Evolutionary conservation across 23 tunicate genomes (phyloP).

Genomic region (Corella eumyota): DNA sequence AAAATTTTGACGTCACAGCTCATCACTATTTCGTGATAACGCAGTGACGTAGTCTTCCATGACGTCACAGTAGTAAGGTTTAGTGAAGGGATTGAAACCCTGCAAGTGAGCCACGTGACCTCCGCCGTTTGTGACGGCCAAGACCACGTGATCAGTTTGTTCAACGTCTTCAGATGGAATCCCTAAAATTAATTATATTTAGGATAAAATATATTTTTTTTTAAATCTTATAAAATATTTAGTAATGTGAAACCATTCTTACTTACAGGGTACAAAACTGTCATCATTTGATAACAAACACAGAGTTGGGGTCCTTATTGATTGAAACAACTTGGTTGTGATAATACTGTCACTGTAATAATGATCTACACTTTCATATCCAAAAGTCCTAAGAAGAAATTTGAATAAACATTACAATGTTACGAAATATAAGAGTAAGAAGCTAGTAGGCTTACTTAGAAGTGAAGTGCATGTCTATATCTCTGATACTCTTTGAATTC

Average conservation of each 20-base stretch:
- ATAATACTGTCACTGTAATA: slow-evolving; percentile 60
- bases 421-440: not conserved
- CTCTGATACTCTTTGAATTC: slow-evolving; percentile 34
- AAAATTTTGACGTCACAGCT: no score
- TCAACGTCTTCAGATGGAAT: slow-evolving; percentile 50
- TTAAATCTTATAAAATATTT: no score
- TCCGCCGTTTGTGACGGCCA: slow-evolving; percentile 80
- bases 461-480: slow-evolving; percentile 49
- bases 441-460: slow-evolving; percentile 17
- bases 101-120: slow-evolving; percentile 80
- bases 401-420: not conserved
- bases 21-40: slow-evolving; percentile 14
- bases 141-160: slow-evolving; percentile 49
- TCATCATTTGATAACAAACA: slow-evolving; percentile 62
- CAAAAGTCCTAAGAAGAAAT: slow-evolving; percentile 28
- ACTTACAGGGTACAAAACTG: slow-evolving; percentile 76
- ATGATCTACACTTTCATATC: slow-evolving; percentile 75
- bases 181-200: no score
- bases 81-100: slow-evolving; percentile 43
- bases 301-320: slow-evolving; percentile 47
- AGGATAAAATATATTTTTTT: no score
- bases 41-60: slow-evolving; percentile 42
- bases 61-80: slow-evolving; percentile 49
- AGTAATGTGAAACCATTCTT: not conserved
- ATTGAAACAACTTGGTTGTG: slow-evolving; percentile 21